Base-by-base conservation (phyloP, 1,140 invertebrate genomes). In the Drosophila orosa region DNA sequence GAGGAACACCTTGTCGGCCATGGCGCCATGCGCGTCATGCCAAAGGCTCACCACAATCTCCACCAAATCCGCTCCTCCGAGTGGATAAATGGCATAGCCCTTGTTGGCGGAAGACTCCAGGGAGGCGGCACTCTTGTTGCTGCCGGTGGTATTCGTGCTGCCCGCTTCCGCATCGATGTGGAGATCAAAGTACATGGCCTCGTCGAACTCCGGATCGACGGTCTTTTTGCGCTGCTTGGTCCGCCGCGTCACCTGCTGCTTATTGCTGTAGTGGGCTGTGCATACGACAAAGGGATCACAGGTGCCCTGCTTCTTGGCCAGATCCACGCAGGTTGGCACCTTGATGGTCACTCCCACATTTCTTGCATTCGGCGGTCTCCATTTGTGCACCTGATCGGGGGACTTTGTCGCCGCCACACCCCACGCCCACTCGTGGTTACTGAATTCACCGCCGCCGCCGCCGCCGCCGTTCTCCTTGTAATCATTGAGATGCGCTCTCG, bases 171-270 rank as follows among this genome's bases (percentile, higher is more conserved):
- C 92, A 62, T 95, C 94, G 74, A 94, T 94, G 54, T 92, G 93
- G 92, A 96, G 95, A 94, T 97, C 96, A 94, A 98, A 98, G 84
- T 95, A 94, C 92, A 98, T 97, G 66, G 94, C 95, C 93, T 98
- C 97, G 90, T 98, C 96, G 92, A 97, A 98, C 80, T 96, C 95
- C 24, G 97, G 97, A 90, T 95, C 96, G 69, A 96, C 95, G 47
- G 97, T 98, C 93, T 98, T 98, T 93, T 97, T 98, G 90, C 95
- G 95, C 44, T 96, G 95, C 93, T 96, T 97, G 15, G 97, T 98
- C 81, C 95, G 94, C 91, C 95, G 96, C n/a, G 94, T 94, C 74
- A 97, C 95, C 92, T 95, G 94, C 92, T 96, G 96, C 69, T 95
- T 95, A 92, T 96, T 97, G 81, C 95, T 95, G 92, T 97, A 97